Base-by-base conservation (phyloP, 2,888 invertebrate species). In the Aporophyla nigra region DNA sequence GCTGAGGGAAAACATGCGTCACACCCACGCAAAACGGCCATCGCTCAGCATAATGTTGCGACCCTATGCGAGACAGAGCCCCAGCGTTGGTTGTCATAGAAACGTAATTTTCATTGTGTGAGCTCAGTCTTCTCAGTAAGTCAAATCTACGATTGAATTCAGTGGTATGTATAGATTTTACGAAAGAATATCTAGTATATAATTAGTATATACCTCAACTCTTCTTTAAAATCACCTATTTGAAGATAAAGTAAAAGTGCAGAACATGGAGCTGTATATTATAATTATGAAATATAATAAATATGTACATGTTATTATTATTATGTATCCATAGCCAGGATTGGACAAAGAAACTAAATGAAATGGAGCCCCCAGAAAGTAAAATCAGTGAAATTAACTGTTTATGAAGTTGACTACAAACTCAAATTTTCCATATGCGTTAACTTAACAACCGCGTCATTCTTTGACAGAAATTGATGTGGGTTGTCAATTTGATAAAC, bases 181-280 rank as follows among this genome's bases (percentile, higher is more conserved):
- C 24, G 19, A 51, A 40, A 51, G 5, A 24, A 40, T 21, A 49
- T 70, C 0, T 5, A 12, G 19, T 68, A 24, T 21, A 49, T 70
- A 21, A 1, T 51, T 40, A 16, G 1, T 46, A n/a, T 33, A n/a
- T 12, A 27, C 16, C 21, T 16, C 21, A 40, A 71, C 5, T 70
- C 1, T 27, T 43, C 21, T 24, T 24, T 1, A 27, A 21, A 49
- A 43, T 43, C 16, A 71, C 2, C 2, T 27, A 54, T 43, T 43
- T 72, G 27, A 72, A n/a, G 21, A 24, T 10, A 53, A 24, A 16
- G 2, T 71, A 27, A 27, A 16, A 12, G n/a, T 56, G n/a, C 10
- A 33, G 10, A 74, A 49, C 40, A 24, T 24, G 21, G 14, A 75
- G 75, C 74, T 75, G 49, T 59, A 59, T 74, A 75, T 53, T 62